Percentiles rank a stretch among this genome's conserved stretches.
Evolutionary conservation across 2,797 vertebrate genomes (phyloP).

Genomic region (Schizopygopsis malacanthus): DNA sequence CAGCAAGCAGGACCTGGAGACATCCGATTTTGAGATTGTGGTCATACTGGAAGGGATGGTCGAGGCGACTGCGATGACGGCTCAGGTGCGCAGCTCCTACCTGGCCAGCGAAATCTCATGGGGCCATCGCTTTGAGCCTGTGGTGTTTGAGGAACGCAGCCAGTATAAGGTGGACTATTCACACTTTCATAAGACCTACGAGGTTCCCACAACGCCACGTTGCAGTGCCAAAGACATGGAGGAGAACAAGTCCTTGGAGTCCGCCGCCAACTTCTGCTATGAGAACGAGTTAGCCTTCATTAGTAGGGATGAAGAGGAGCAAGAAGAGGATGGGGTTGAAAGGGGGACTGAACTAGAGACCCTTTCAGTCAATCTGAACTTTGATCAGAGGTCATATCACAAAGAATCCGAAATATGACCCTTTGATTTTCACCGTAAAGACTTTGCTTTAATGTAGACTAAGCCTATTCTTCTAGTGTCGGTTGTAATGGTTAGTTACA

Average conservation of each 20-base stretch:
- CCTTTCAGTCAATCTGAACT: constrained; percentile 74
- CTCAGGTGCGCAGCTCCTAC: constrained; percentile 95
- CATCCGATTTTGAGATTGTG: constrained; percentile 92
- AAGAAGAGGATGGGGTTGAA: constrained; percentile 71
- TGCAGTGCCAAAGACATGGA: constrained; percentile 97
- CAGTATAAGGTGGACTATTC: constrained; percentile 95
- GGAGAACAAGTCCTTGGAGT: constrained; percentile 88
- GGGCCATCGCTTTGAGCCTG: constrained; percentile 94
- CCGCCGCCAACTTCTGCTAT: constrained; percentile 91
- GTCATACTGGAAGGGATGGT: constrained; percentile 97
- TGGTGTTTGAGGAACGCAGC: constrained; percentile 93
- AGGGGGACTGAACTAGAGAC: constrained; percentile 80
- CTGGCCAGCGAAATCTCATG: constrained; percentile 91
- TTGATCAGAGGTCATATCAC: constrained; percentile 83
- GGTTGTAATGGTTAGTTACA: constrained; percentile 69
- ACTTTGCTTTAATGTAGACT: constrained; percentile 51
- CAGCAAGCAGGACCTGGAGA: constrained; percentile 91
- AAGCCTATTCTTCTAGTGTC: constrained; percentile 53
- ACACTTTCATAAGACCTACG: constrained; percentile 95
- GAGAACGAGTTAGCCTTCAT: constrained; percentile 95
- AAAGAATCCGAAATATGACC: constrained; percentile 92
- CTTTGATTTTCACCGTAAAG: not conserved
- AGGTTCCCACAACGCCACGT: constrained; percentile 90
- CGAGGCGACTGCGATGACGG: constrained; percentile 97
- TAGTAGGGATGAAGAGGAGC: constrained; percentile 85